Evolutionary conservation across 2,888 invertebrate species (phyloP).

Genomic region (Spodoptera exigua): DNA sequence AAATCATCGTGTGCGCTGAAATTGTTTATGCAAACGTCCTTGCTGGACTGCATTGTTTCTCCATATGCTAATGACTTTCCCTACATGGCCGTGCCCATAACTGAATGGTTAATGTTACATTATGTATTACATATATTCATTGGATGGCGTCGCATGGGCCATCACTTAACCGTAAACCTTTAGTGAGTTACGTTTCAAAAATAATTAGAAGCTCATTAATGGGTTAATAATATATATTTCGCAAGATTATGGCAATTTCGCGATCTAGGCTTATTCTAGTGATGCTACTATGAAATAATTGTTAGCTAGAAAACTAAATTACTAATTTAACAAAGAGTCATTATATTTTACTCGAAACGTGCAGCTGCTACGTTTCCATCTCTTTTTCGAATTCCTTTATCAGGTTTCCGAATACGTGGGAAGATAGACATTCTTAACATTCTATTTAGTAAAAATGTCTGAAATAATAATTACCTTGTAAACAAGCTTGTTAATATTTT

Average conservation of each 20-base stretch:
- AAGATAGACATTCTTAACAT: not conserved
- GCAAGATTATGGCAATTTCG: too few relatives aligned
- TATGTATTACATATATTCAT: constrained; percentile 28
- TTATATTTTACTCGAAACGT: not conserved
- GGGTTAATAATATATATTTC: too few relatives aligned
- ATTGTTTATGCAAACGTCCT: constrained; percentile 69
- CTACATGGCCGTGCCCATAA: constrained; percentile 56
- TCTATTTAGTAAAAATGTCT: not conserved
- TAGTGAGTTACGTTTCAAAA: too few relatives aligned
- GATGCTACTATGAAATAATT: not conserved
- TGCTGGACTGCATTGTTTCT: constrained; percentile 66
- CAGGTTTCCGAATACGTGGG: too few relatives aligned
- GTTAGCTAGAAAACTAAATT: constrained; percentile 18
- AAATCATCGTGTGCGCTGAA: constrained; percentile 58
- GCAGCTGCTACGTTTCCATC: constrained; percentile 11
- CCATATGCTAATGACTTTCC: constrained; percentile 67
- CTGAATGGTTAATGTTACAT: constrained; percentile 43
- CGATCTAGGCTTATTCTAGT: too few relatives aligned
- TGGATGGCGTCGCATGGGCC: constrained; percentile 6
- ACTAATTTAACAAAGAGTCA: not conserved
- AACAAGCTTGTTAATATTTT: not conserved
- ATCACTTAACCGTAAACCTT: too few relatives aligned
- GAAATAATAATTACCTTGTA: too few relatives aligned
- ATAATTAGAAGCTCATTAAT: too few relatives aligned
- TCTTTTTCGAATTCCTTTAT: constrained; percentile 4